phyloP scores from a whole-genome alignment of 2,888 invertebrate species.

The Stenotaenia linearis region DNA sequence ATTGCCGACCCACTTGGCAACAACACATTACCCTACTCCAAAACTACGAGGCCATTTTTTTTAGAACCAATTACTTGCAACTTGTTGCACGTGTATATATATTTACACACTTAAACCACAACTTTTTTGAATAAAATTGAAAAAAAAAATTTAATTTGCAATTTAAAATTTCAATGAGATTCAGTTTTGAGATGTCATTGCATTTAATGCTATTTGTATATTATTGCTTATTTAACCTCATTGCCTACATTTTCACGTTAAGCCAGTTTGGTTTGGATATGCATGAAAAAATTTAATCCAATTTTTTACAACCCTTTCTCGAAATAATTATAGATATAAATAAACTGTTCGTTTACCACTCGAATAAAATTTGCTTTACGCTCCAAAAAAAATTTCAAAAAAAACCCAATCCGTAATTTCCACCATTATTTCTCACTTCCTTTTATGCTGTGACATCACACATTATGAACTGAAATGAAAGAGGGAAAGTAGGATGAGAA shows the following conservation, averaged over 20 bases:
- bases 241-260: not conserved
- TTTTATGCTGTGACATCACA: not conserved
- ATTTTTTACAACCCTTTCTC: not conserved
- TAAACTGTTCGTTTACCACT: not conserved
- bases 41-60: not conserved
- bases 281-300: not conserved
- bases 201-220: not conserved
- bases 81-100: no score
- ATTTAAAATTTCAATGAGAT: not conserved
- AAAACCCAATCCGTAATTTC: no score
- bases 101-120: no score
- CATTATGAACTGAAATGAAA: not conserved
- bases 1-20: constrained; percentile 27
- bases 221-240: not conserved
- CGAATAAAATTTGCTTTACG: not conserved
- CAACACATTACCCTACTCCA: not conserved
- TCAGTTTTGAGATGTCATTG: not conserved
- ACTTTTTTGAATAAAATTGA: no score
- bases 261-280: not conserved
- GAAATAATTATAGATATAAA: not conserved
- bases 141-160: no score
- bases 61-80: not conserved
- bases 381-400: not conserved
- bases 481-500: not conserved
- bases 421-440: not conserved